A percentile compares a stretch with the other conserved stretches of the same genome.
Conservation (phyloP, 2,797 vertebrate species). For the Spinibarbus caldwelli region DNA sequence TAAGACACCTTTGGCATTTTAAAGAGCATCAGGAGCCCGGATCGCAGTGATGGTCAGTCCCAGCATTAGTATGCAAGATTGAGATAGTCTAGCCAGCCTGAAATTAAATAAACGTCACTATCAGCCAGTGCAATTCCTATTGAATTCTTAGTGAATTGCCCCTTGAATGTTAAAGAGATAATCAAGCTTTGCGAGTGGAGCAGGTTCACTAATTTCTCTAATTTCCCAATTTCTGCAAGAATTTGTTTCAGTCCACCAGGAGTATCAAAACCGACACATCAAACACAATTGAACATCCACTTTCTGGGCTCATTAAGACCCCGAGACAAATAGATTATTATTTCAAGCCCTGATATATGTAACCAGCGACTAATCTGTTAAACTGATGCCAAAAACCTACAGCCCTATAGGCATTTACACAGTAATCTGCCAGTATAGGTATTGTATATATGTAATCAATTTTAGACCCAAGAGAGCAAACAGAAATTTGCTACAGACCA, state of each 20-base stretch:
- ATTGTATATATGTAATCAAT: background rate
- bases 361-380: background rate
- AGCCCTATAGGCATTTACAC: background rate
- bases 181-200: background rate
- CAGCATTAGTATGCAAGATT: background rate
- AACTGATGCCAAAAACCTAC: background rate
- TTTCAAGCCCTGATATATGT: background rate
- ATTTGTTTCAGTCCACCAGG: conserved; percentile 1
- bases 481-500: conserved; percentile 2
- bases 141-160: background rate
- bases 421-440: background rate
- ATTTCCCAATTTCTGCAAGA: background rate
- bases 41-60: background rate
- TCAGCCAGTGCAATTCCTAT: background rate
- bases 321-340: background rate
- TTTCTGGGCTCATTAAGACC: conserved; percentile 7
- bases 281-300: background rate
- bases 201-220: background rate
- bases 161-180: background rate
- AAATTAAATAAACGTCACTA: background rate
- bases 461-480: conserved; percentile 9
- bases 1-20: background rate
- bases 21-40: background rate
- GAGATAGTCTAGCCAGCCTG: background rate
- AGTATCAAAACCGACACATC: background rate